phyloP scores from a whole-genome alignment of 1,140 invertebrate genomes.

The Babylonia areolata region DNA sequence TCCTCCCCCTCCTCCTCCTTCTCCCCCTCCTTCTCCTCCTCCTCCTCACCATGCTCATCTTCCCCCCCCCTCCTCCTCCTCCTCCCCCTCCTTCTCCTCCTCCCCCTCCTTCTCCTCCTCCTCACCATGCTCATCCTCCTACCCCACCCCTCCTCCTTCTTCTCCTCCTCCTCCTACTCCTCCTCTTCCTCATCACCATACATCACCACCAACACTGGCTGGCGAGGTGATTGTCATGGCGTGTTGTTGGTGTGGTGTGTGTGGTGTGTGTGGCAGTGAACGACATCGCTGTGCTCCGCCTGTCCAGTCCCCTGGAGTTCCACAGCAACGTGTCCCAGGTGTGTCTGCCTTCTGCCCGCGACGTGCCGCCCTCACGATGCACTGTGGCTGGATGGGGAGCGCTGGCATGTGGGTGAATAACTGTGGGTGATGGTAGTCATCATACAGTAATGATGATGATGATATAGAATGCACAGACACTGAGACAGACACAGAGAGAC shows the following conservation, averaged over 20 bases:
- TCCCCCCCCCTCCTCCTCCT: constrained; percentile 20
- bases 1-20: background rate
- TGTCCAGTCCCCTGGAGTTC: constrained; percentile 25
- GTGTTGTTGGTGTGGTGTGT: too few species aligned
- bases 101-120: too few species aligned
- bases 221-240: too few species aligned
- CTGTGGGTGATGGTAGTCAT: background rate
- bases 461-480: background rate
- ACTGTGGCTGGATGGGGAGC: constrained; percentile 19
- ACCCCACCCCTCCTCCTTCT: too few species aligned
- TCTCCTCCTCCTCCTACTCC: too few species aligned
- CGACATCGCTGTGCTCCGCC: constrained; percentile 43
- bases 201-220: too few species aligned
- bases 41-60: constrained; percentile 18
- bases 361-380: background rate
- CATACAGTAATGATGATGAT: background rate
- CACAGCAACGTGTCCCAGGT: constrained; percentile 25
- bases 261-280: too few species aligned
- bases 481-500: too few species aligned
- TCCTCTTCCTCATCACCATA: background rate
- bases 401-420: background rate
- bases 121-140: background rate
- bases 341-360: constrained; percentile 33
- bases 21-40: background rate
- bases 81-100: constrained; percentile 8